A percentile compares a stretch with the other conserved stretches of the same genome.
Conservation (phyloP, 2,888 invertebrate species). For the Crossocerus cetratus region DNA sequence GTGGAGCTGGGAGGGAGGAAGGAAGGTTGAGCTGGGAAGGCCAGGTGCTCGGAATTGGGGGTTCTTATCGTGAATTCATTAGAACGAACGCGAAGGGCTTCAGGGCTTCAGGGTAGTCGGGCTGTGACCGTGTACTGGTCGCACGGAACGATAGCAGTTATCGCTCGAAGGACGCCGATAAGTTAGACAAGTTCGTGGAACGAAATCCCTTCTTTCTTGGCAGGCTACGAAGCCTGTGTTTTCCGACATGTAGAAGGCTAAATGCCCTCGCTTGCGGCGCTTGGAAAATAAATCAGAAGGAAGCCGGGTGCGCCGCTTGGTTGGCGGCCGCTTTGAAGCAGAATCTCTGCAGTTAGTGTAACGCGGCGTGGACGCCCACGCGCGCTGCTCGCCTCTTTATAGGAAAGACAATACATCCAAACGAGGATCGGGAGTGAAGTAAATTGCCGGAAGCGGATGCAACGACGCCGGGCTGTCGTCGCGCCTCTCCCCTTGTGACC, state of each 20-base stretch:
- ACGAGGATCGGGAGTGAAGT: conserved; percentile 5
- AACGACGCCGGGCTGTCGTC: not conserved
- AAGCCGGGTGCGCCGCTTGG: not conserved
- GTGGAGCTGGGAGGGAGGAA: too few relatives aligned
- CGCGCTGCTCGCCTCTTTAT: not conserved
- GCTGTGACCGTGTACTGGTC: too few relatives aligned
- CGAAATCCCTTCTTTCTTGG: too few relatives aligned
- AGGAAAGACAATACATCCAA: conserved; percentile 1
- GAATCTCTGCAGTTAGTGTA: not conserved
- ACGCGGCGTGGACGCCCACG: not conserved
- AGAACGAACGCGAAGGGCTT: too few relatives aligned
- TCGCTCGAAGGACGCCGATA: not conserved
- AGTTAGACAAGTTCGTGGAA: not conserved
- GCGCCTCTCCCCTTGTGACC: not conserved
- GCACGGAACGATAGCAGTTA: not conserved
- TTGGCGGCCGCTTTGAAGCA: not conserved
- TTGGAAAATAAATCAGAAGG: not conserved
- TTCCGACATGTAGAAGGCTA: not conserved
- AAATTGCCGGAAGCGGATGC: conserved; percentile 6
- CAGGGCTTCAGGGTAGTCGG: too few relatives aligned
- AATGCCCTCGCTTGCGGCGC: not conserved
- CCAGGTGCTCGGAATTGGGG: too few relatives aligned
- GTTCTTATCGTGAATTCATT: too few relatives aligned
- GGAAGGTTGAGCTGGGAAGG: too few relatives aligned
- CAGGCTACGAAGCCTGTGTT: too few relatives aligned